Percentiles rank a stretch among this genome's conserved stretches.
phyloP scores from a whole-genome alignment of 2,797 vertebrate species.

The Sandelia bainsii region DNA sequence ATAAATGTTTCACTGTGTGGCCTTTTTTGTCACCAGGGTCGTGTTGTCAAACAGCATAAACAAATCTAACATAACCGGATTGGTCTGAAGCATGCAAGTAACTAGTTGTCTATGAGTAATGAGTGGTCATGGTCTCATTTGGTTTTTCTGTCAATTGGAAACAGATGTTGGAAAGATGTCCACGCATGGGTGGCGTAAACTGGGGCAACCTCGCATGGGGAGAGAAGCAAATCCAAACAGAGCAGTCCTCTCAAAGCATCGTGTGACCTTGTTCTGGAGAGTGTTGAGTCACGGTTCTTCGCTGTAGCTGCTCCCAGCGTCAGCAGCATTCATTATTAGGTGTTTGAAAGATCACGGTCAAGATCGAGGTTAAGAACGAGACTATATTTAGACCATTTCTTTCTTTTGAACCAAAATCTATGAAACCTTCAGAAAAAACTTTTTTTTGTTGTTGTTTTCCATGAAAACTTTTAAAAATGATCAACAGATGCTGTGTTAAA shows the following conservation, averaged over 20 bases:
- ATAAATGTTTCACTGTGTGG: conserved; percentile 63
- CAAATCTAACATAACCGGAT: conserved; percentile 72
- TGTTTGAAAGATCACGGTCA: neutral
- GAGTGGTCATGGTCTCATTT: conserved; percentile 77
- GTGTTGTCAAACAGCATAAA: conserved; percentile 74
- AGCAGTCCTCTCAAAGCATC: conserved; percentile 49
- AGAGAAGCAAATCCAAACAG: conserved; percentile 61
- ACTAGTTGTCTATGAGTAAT: conserved; percentile 79
- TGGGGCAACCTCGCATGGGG: conserved; percentile 73
- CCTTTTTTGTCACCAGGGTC: conserved; percentile 41
- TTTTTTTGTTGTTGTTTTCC: too few species aligned
- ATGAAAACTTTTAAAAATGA: neutral
- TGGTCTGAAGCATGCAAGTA: conserved; percentile 68
- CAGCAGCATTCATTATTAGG: neutral
- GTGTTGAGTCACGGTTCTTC: neutral
- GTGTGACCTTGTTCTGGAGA: conserved; percentile 19
- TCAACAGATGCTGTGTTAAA: neutral
- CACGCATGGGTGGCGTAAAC: conserved; percentile 78
- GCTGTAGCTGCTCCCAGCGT: neutral
- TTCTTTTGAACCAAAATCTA: neutral
- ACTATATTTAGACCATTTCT: conserved; percentile 9
- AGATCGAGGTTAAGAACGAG: neutral
- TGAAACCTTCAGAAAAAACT: neutral
- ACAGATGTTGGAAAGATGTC: conserved; percentile 82
- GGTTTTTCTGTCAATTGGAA: conserved; percentile 76